Conservation (phyloP, 2,888 invertebrate genomes). For the Drosophila falleni region DNA sequence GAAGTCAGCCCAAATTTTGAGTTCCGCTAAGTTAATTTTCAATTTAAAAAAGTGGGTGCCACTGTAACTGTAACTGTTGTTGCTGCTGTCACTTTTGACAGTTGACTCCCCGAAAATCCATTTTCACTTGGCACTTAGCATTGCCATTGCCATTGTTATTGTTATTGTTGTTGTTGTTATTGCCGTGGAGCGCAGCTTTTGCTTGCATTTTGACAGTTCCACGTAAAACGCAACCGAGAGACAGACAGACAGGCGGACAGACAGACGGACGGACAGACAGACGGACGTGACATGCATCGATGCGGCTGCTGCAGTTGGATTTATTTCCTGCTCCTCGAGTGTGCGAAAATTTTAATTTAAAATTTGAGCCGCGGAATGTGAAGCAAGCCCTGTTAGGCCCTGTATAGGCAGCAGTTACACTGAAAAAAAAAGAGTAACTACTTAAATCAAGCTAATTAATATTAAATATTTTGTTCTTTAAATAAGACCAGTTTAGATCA, state of each 20-base stretch:
- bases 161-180: constrained; percentile 18
- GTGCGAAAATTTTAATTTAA: constrained; percentile 82
- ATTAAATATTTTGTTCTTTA: too few species aligned
- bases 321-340: constrained; percentile 76
- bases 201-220: constrained; percentile 80
- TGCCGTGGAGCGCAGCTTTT: constrained; percentile 62
- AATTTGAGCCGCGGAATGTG: constrained; percentile 58
- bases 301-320: constrained; percentile 75
- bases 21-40: constrained; percentile 82
- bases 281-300: constrained; percentile 80
- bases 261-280: constrained; percentile 11
- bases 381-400: constrained; percentile 17
- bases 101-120: constrained; percentile 79
- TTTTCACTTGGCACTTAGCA: constrained; percentile 80
- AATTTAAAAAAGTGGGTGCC: constrained; percentile 76
- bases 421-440: too few species aligned
- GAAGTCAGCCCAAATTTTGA: constrained; percentile 42
- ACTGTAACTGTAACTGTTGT: constrained; percentile 64
- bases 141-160: constrained; percentile 40
- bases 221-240: constrained; percentile 69
- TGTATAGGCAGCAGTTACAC: not conserved
- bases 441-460: too few species aligned
- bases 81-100: constrained; percentile 80
- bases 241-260: constrained; percentile 8
- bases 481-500: too few species aligned